Base-by-base conservation (phyloP, 2,113 vertebrate genomes). In the Laterallus jamaicensis region DNA sequence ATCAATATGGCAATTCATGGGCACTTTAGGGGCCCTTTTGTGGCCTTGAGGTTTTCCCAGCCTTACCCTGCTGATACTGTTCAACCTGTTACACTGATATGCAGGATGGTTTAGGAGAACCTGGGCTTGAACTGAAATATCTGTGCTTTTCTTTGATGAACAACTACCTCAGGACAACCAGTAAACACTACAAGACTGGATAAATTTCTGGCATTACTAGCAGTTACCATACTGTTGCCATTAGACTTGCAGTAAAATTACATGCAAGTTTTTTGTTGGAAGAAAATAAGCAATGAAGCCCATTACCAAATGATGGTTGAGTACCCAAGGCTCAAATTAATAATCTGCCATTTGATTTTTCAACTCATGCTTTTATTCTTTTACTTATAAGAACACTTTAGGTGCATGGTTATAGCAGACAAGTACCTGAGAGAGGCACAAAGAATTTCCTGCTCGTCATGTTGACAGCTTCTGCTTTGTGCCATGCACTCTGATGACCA, bases 1-100 rank as follows among this genome's bases (percentile, higher is more conserved):
- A 6, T 49, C 20, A n/a, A 4, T 52, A n/a, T 3, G 54, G 55
- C 15, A 66, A 32, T 9, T 19, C 1, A 1, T 2, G 29, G 76
- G 15, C 29, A 29, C 49, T 49, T 37, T 4, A 19, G 25, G 6
- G 35, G 16, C 50, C 40, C 25, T 54, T 37, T 4, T 16, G 25
- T 6, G 39, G 16, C 55, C 35, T 22, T 6, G 6, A 68, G 66
- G 17, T 67, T 44, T 58, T 11, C 66, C 9, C 59, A 50, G 11
- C 22, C 58, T 71, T 54, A 35, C 11, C 11, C 28, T 12, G 11
- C 21, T 50, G 50, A 24, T 31, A 13, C 2, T 6, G 15, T 2
- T 2, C 66, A 40, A 35, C 24, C 49, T 78, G 35, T 13, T 26
- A 28, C 28, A 9, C 7, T 18, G 32, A 15, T 5, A 15, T 2